Base-by-base conservation (phyloP, 1,140 invertebrate species). In the Drosophila cardini region DNA sequence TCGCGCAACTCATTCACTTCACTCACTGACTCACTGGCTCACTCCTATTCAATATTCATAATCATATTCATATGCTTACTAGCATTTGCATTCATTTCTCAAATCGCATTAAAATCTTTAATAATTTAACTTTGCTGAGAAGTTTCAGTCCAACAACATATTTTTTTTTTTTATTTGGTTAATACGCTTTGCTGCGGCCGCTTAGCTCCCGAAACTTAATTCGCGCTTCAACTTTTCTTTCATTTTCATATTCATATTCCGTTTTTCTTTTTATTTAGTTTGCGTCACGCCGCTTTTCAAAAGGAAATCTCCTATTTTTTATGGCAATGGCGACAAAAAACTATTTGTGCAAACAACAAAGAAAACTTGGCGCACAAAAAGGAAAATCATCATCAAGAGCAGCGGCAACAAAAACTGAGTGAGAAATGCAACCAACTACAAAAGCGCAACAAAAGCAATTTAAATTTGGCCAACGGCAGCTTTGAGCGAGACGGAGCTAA, bases 331-430 rank as follows among this genome's bases (percentile, higher is more conserved):
- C 80, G 80, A 83, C 80, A 83, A 84, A 73, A 84, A 84, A 87
- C 83, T 89, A 87, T 87, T 87, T 89, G 83, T 89, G 84, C 84
- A 89, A 87, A 87, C 84, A 87, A 89, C 84, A 87, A 87, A 87
- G 83, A 87, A 87, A 89, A 83, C 76, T 89, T 77, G 84, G 84
- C 58, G 77, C 76, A 57, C 78, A 73, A 83, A 87, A 89, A 83
- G 84, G 84, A 86, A 79, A 86, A 83, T 83, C 78, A 73, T 87
- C 83, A 86, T 83, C 72, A 78, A 43, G 40, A 53, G 58, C 79
- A 67, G 53, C 60, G 60, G 43, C 61, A 48, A 26, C 18, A 42
- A 43, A 32, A 65, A 38, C 48, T 52, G n/a, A 50, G 64, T 53
- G 63, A 36, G 52, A 81, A 74, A 70, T 64, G 83, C 68, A 81